These are phyloP conservation scores for Nettapus auritus DNA, from an alignment of 2,113 vertebrate species.

Conservation along the genomic window DNA sequence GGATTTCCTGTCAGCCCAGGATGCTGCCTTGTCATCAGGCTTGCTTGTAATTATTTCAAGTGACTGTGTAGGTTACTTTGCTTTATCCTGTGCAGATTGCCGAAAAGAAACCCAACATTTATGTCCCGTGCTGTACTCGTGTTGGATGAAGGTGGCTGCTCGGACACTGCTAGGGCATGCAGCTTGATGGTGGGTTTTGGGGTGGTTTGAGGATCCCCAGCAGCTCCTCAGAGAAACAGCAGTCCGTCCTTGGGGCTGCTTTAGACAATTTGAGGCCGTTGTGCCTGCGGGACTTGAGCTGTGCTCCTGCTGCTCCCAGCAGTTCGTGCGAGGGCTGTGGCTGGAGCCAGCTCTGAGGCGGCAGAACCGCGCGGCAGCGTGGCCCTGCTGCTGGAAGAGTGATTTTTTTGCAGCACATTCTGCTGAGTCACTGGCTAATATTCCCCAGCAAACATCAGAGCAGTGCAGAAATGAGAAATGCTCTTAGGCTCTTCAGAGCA, in stretches of 20 bases:
- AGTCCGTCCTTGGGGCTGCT: background rate
- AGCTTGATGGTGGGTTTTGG: background rate
- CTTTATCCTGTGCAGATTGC: background rate
- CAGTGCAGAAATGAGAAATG: background rate
- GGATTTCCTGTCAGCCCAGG: background rate
- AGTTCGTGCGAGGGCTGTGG: rapidly evolving
- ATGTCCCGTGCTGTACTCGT: rapidly evolving
- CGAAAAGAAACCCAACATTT: background rate
- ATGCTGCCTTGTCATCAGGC: rapidly evolving
- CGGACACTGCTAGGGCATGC: rapidly evolving
- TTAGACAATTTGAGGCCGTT: background rate
- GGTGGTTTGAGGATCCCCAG: background rate
- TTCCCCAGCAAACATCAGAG: background rate
- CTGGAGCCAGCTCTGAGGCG: background rate
- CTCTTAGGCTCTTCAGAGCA: background rate
- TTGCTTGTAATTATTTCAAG: background rate
- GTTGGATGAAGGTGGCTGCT: background rate
- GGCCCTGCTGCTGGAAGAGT: background rate
- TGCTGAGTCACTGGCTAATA: background rate
- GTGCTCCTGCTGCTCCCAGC: background rate
- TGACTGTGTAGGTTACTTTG: rapidly evolving
- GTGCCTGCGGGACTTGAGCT: background rate
- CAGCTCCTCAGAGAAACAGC: background rate
- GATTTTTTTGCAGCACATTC: background rate
- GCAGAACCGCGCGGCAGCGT: background rate